phyloP scores from a whole-genome alignment of 2,113 vertebrate genomes.

The Perca flavescens region DNA sequence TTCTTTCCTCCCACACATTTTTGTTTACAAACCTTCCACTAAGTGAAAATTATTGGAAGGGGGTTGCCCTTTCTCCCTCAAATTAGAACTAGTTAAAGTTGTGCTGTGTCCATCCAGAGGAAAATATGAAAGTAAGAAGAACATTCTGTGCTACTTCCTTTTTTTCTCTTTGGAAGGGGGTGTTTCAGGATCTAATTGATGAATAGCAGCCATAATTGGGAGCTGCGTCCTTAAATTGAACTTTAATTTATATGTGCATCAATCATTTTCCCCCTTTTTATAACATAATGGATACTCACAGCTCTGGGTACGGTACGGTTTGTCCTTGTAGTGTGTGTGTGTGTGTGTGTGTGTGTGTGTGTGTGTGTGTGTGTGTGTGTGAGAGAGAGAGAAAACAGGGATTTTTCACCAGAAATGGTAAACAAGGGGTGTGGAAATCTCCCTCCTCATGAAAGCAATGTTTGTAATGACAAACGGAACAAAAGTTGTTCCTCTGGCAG shows the following conservation, averaged over 20 bases:
- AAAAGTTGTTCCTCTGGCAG: neutral
- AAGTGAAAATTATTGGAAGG: neutral
- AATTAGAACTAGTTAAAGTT: slow-evolving; percentile 36
- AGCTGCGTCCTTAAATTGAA: slow-evolving; percentile 83
- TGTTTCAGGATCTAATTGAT: slow-evolving; percentile 82
- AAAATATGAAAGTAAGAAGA: slow-evolving; percentile 23
- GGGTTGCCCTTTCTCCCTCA: slow-evolving; percentile 18
- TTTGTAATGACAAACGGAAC: neutral
- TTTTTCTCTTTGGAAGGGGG: slow-evolving; percentile 58
- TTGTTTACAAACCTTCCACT: neutral
- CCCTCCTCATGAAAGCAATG: neutral
- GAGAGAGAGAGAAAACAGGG: neutral
- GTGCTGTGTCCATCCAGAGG: slow-evolving; percentile 12
- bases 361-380: neutral
- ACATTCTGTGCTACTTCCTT: slow-evolving; percentile 40
- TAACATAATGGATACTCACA: slow-evolving; percentile 75
- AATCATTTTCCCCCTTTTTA: slow-evolving; percentile 76
- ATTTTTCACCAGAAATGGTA: slow-evolving; percentile 42
- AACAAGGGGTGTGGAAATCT: slow-evolving; percentile 38
- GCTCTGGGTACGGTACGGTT: slow-evolving; percentile 64
- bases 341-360: slow-evolving; percentile 19
- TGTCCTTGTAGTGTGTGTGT: slow-evolving; percentile 73
- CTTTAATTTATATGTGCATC: slow-evolving; percentile 82
- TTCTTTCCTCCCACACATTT: neutral
- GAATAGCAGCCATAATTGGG: slow-evolving; percentile 76